phyloP scores from a whole-genome alignment of 2,113 vertebrate species.

The Heteronetta atricapilla region DNA sequence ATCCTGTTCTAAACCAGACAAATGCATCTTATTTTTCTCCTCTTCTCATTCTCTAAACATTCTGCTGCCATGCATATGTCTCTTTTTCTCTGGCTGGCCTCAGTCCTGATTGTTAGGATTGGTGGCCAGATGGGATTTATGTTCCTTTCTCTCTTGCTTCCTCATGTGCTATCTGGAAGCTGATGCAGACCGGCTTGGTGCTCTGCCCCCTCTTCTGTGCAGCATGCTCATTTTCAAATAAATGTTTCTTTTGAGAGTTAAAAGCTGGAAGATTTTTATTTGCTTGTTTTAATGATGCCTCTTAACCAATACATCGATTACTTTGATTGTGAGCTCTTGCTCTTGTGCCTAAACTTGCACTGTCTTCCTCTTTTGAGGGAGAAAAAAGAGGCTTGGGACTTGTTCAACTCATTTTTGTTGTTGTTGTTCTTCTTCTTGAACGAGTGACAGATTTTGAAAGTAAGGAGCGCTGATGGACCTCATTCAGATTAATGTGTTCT shows the following conservation, averaged over 20 bases:
- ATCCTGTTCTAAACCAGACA: not conserved
- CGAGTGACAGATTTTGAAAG: constrained; percentile 26
- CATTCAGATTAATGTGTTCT: constrained; percentile 42
- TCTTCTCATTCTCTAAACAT: constrained; percentile 10
- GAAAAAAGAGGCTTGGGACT: not conserved
- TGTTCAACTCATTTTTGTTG: not conserved
- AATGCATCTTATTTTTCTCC: constrained; percentile 22
- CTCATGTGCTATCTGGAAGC: constrained; percentile 39
- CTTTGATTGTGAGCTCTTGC: constrained; percentile 2
- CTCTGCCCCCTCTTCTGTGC: not conserved
- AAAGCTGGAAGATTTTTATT: not conserved
- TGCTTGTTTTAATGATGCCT: not conserved
- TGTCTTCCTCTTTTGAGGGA: constrained; percentile 1
- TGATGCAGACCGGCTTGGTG: constrained; percentile 11
- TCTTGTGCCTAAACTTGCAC: not conserved
- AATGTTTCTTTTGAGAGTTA: not conserved
- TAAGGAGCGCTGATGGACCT: not conserved
- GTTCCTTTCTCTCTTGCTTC: constrained; percentile 52
- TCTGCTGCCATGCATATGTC: constrained; percentile 54
- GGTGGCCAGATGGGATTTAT: constrained; percentile 60
- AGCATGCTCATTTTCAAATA: constrained; percentile 19
- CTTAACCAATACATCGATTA: not conserved
- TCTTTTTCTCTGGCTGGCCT: constrained; percentile 40
- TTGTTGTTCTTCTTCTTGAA: not conserved
- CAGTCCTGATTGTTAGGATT: constrained; percentile 43